phyloP scores from a whole-genome alignment of 2,888 invertebrate species.

The Yponomeuta plumbellus region DNA sequence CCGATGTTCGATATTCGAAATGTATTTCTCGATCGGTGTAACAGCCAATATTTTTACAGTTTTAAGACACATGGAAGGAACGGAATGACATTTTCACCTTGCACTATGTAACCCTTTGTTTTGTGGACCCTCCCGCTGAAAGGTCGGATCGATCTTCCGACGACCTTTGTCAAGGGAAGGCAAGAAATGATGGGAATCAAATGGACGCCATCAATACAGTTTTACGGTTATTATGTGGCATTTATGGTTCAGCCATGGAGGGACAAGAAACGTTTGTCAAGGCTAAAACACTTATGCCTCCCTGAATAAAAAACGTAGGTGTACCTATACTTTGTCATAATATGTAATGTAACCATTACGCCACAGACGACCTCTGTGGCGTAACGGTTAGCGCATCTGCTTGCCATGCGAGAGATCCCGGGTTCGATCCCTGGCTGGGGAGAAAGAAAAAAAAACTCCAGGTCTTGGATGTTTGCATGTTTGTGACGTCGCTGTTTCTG shows the following conservation, averaged over 20 bases:
- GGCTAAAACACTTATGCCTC: not conserved
- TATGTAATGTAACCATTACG: too few species aligned
- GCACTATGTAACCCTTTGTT: constrained; percentile 1
- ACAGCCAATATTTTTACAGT: not conserved
- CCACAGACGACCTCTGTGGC: too few species aligned
- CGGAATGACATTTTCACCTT: not conserved
- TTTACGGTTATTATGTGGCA: not conserved
- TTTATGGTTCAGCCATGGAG: not conserved
- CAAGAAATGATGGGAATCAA: constrained; percentile 5
- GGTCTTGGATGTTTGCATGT: too few species aligned
- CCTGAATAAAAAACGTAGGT: not conserved
- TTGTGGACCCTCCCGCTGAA: not conserved
- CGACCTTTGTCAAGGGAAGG: constrained; percentile 11
- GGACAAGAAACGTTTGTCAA: not conserved
- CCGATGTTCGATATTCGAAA: too few species aligned
- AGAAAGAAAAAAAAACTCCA: too few species aligned
- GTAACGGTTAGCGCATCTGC: too few species aligned
- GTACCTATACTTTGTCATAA: too few species aligned
- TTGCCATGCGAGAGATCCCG: too few species aligned
- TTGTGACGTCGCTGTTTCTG: too few species aligned
- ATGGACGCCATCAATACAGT: not conserved
- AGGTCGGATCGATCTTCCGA: constrained; percentile 5
- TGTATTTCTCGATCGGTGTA: not conserved
- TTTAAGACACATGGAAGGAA: not conserved
- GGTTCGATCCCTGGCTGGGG: too few species aligned